Evolutionary conservation across 1,140 invertebrate genomes (phyloP).

Genomic region (Macrobrachium nipponense): DNA sequence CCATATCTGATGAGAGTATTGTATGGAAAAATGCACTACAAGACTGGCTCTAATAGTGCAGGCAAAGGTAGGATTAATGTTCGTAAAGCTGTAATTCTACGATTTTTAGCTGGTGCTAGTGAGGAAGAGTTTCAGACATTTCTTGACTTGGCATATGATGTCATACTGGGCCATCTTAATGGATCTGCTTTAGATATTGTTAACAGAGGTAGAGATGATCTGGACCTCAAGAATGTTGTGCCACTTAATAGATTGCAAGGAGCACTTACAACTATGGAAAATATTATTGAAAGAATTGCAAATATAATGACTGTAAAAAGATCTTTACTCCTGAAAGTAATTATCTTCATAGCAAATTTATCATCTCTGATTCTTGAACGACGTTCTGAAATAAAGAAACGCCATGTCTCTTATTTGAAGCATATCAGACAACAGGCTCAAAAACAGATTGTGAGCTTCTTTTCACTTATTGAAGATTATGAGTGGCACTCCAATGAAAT

Average conservation of each 20-base stretch:
- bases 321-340: constrained; percentile 78
- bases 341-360: constrained; percentile 78
- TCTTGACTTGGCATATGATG: constrained; percentile 81
- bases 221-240: constrained; percentile 75
- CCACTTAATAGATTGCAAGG: constrained; percentile 82
- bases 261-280: constrained; percentile 80
- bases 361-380: constrained; percentile 73
- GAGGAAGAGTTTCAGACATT: constrained; percentile 84
- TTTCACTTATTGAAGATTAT: constrained; percentile 83
- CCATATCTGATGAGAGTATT: constrained; percentile 84
- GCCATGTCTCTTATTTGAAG: constrained; percentile 77
- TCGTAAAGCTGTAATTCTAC: constrained; percentile 81
- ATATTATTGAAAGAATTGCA: constrained; percentile 87
- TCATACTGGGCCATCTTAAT: constrained; percentile 77
- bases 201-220: constrained; percentile 68
- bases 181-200: constrained; percentile 68
- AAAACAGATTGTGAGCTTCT: constrained; percentile 75
- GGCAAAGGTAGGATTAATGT: constrained; percentile 80
- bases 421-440: constrained; percentile 71
- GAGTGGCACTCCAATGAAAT: constrained; percentile 79
- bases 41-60: constrained; percentile 77
- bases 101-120: constrained; percentile 85
- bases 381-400: constrained; percentile 73
- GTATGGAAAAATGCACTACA: constrained; percentile 89
- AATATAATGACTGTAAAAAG: constrained; percentile 79